Conservation (phyloP, 2,797 vertebrate species). For the Melanogrammus aeglefinus region DNA sequence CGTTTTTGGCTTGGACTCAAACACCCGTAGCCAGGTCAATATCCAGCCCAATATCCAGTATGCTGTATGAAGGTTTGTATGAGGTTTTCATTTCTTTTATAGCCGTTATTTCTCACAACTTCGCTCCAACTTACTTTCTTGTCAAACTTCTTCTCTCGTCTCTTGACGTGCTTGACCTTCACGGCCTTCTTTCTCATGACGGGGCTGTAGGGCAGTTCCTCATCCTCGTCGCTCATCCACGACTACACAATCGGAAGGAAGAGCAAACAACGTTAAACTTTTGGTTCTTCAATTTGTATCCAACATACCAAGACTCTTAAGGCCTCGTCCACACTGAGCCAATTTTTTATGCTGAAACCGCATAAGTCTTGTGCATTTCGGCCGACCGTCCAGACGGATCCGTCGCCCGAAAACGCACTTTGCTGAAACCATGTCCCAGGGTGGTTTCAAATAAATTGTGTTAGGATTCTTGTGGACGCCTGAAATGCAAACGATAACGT, state of each 20-base stretch:
- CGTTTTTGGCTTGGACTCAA: neutral
- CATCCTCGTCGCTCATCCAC: constrained; percentile 87
- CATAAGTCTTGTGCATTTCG: too few species aligned
- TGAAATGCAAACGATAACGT: too few species aligned
- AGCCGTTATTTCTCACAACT: neutral
- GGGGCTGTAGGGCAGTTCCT: constrained; percentile 82
- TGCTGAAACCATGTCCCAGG: too few species aligned
- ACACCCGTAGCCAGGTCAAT: neutral
- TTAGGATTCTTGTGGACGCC: too few species aligned
- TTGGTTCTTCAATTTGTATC: neutral
- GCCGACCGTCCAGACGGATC: too few species aligned
- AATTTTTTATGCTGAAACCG: too few species aligned
- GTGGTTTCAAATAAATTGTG: too few species aligned
- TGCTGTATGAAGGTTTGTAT: neutral
- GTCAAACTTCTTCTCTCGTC: constrained; percentile 92
- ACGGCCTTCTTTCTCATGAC: constrained; percentile 88
- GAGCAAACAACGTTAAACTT: neutral
- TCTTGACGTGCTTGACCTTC: constrained; percentile 93
- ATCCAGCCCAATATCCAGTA: neutral
- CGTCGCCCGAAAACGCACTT: too few species aligned
- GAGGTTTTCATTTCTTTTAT: neutral
- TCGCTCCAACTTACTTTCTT: constrained; percentile 79
- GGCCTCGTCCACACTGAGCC: too few species aligned
- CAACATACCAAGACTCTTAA: neutral
- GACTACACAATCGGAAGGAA: constrained; percentile 59